Evolutionary conservation across 2,888 invertebrate species (phyloP).

Genomic region (Labia minor): DNA sequence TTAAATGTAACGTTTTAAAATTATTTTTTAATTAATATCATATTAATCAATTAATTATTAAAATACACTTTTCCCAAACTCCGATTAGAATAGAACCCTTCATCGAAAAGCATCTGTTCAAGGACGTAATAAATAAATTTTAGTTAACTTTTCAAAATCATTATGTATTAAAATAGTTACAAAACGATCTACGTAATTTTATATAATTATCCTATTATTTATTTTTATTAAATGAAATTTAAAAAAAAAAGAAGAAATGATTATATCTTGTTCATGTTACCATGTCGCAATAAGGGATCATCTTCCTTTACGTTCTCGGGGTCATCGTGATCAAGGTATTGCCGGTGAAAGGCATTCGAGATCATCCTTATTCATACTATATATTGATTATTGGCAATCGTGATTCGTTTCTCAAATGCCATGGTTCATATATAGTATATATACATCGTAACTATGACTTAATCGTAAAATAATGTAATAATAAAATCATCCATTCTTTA

Average conservation of each 20-base stretch:
- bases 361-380: not conserved
- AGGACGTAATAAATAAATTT: too few relatives aligned
- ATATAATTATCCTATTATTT: not conserved
- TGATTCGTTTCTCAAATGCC: slow-evolving; percentile 1
- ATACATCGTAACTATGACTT: not conserved
- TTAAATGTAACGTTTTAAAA: too few relatives aligned
- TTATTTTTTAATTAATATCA: too few relatives aligned
- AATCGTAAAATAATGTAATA: not conserved
- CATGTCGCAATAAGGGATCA: not conserved
- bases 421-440: not conserved
- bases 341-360: not conserved
- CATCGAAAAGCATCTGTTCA: too few relatives aligned
- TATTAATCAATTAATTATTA: too few relatives aligned
- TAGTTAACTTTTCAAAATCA: too few relatives aligned
- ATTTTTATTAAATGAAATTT: not conserved
- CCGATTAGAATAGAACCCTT: too few relatives aligned
- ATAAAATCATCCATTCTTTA: not conserved
- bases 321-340: not conserved
- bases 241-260: too few relatives aligned
- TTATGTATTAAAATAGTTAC: too few relatives aligned
- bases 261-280: not conserved
- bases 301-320: not conserved
- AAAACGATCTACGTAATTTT: not conserved
- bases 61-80: too few relatives aligned
- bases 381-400: not conserved